These are phyloP conservation scores for Ischnura elegans DNA, from an alignment of 2,888 invertebrate species.

Conservation along the genomic window DNA sequence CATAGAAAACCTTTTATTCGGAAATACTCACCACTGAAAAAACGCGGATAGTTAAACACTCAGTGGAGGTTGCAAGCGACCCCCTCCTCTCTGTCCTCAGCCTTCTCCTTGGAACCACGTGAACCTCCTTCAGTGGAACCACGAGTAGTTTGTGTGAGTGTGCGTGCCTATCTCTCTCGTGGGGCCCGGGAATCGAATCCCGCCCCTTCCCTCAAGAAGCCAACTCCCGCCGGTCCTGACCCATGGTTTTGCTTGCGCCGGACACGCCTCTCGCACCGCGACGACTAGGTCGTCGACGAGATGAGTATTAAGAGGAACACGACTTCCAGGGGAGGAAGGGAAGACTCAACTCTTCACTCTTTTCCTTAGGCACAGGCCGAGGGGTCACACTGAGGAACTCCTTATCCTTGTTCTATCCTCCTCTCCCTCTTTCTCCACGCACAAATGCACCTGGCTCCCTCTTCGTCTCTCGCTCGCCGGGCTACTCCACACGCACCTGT, in stretches of 20 bases:
- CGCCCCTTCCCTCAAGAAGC: neutral
- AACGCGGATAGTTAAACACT: neutral
- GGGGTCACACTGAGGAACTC: neutral
- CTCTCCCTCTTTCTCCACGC: neutral
- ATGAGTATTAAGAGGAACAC: neutral
- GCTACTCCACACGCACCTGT: neutral
- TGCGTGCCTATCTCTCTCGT: neutral
- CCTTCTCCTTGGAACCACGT: neutral
- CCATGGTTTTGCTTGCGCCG: neutral
- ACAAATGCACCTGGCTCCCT: neutral
- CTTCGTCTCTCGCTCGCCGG: neutral
- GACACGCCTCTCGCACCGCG: neutral
- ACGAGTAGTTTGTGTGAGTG: no score
- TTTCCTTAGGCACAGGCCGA: neutral
- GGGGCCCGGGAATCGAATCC: neutral
- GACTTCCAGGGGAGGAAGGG: neutral
- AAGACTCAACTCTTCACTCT: neutral
- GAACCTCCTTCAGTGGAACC: neutral
- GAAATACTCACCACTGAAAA: neutral
- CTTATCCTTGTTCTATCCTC: slow-evolving; percentile 32
- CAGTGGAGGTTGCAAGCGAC: neutral
- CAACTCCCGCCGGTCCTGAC: neutral
- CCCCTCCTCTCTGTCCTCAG: neutral
- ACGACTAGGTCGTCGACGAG: neutral
- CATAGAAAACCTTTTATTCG: neutral